Base-by-base conservation (phyloP, 2,888 invertebrate species). In the Caenorhabditis macrosperma region DNA sequence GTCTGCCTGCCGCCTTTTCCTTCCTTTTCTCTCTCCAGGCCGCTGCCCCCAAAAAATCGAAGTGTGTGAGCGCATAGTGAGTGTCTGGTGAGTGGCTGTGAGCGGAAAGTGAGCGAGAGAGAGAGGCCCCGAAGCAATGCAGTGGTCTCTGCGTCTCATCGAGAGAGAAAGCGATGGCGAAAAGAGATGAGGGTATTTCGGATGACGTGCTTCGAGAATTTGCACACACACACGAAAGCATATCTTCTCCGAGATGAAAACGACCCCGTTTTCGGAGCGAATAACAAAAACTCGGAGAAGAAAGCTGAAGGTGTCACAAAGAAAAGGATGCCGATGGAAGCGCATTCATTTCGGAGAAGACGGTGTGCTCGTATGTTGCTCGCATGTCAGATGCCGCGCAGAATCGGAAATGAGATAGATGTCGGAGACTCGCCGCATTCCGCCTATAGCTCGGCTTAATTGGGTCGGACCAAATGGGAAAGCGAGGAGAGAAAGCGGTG, bases 71-170 rank as follows among this genome's bases (percentile, higher is more conserved):
- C 52, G 75, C 38, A 24, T 44, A 9, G 75, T 66, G 68, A 68
- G 68, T 63, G 76, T 59, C 46, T 67, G 44, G 67, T 75, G 75
- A 75, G 66, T 50, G 66, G 74, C 50, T 12, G 71, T 61, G 71
- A 71, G 71, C 41, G 61, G n/a, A n/a, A n/a, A 17, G 24, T 4
- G 4, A 20, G 57, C 7, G 38, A 57, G 57, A 22, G 22, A 38
- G 57, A 41, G 41, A 41, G 41, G 33, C 46, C 22, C 20, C 24
- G 20, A 33, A 30, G 54, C 7, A 33, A 20, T 2, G 20, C 28
- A 17, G 52, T 28, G 22, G 28, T 38, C 24, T 72, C 72, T 72
- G 72, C 72, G 72, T 63, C 63, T 52, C 2, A 5, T 54, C 30
- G 24, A 44, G 33, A 30, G 55, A 44, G 28, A 46, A 26, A 41